Evolutionary conservation across 2,888 invertebrate genomes (phyloP), one percentile per base, ranked within the genome.

Genomic region (Disparrhopalites patrizii): DNA sequence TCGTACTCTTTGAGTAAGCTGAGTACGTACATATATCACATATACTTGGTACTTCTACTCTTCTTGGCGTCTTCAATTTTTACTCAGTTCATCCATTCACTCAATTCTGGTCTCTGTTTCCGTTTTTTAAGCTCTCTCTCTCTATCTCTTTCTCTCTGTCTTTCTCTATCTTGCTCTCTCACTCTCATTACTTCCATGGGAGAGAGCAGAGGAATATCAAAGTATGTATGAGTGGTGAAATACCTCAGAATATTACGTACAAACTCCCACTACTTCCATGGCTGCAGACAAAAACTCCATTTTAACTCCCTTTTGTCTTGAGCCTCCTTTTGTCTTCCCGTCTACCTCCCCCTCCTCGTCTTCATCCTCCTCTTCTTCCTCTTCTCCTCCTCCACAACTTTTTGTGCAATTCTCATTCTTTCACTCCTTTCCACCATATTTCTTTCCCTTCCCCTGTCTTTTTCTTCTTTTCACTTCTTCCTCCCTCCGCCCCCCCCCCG

Each of bases 31-130:
- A n/a, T n/a, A n/a, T n/a, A n/a, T n/a, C n/a, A n/a, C n/a, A n/a
- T n/a, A n/a, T n/a, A n/a, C n/a, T n/a, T n/a, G n/a, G n/a, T n/a
- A n/a, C n/a, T n/a, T n/a, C n/a, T n/a, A n/a, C n/a, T n/a, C n/a
- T n/a, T 36, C 50, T 50, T 51, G 36, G 40, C 38, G 31, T 47
- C 30, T 64, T 31, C 50, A 40, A 57, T 56, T 57, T 64, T 64
- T 57, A 50, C 64, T 64, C 63, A 65, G 33, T 50, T 65, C 58
- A 43, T 58, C 52, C 51, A 55, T 61, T 52, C 47, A 47, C 61
- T 51, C 33, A 30, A 30, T 47, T 57, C 38, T 47, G 40, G 25
- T 18, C 8, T 54, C 54, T 18, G 10, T 30, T n/a, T 31, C n/a
- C n/a, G n/a, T n/a, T n/a, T n/a, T n/a, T n/a, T n/a, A n/a, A n/a